Evolutionary conservation across 2,888 invertebrate genomes (phyloP).

Genomic region (Slavum lentiscoides): DNA sequence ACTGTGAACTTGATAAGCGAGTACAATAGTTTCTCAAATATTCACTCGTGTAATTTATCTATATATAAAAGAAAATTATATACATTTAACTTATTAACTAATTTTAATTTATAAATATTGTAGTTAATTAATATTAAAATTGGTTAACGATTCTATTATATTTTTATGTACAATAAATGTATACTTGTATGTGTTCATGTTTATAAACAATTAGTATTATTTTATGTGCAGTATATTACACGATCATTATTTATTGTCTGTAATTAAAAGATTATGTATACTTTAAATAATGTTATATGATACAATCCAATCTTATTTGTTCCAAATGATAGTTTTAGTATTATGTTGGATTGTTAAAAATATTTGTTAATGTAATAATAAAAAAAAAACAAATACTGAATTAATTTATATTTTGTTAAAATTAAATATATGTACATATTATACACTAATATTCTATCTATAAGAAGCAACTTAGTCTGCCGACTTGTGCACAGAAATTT

Average conservation of each 20-base stretch:
- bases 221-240: not conserved
- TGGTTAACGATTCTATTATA: constrained; percentile 1
- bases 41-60: constrained; percentile 13
- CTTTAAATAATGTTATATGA: not conserved
- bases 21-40: constrained; percentile 15
- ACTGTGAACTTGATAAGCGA: constrained; percentile 19
- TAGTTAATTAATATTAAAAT: constrained; percentile 14
- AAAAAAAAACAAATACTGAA: not conserved
- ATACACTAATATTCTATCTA: no score
- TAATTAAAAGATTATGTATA: not conserved
- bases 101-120: constrained; percentile 25
- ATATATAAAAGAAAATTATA: not conserved
- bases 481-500: no score
- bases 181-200: constrained; percentile 7
- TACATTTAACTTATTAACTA: constrained; percentile 15
- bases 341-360: constrained; percentile 9
- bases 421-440: no score
- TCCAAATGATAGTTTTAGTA: not conserved
- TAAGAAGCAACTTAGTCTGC: no score
- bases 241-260: not conserved
- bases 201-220: not conserved
- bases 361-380: constrained; percentile 5
- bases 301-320: constrained; percentile 2
- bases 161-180: constrained; percentile 14
- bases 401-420: not conserved